phyloP scores from a whole-genome alignment of 1,140 invertebrate genomes.

The silkworm (Bombyx mori) region ASM3026992v2 NC_085116.1:12314501-12315000 shows the following conservation, averaged over 20 bases:
- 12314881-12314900: conserved; percentile 80
- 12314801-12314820: conserved; percentile 77
- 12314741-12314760: conserved; percentile 8
- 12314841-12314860: conserved; percentile 92
- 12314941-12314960: conserved; percentile 2
- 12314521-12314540: too few relatives aligned
- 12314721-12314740: neutral
- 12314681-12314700: neutral
- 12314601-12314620: too few relatives aligned
- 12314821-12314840: conserved; percentile 94
- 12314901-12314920: conserved; percentile 14
- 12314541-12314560: too few relatives aligned
- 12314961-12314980: neutral
- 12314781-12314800: conserved; percentile 34
- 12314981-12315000: too few relatives aligned
- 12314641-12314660: too few relatives aligned
- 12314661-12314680: neutral
- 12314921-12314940: conserved; percentile 24
- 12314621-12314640: too few relatives aligned
- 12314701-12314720: conserved; percentile 1
- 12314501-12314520: too few relatives aligned
- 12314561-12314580: too few relatives aligned
- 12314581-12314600: too few relatives aligned
- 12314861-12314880: conserved; percentile 79
- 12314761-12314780: conserved; percentile 17